Base-by-base conservation (phyloP, 35 echinoderm and acorn worm genomes). In the Apostichopus parvimensis region DNA sequence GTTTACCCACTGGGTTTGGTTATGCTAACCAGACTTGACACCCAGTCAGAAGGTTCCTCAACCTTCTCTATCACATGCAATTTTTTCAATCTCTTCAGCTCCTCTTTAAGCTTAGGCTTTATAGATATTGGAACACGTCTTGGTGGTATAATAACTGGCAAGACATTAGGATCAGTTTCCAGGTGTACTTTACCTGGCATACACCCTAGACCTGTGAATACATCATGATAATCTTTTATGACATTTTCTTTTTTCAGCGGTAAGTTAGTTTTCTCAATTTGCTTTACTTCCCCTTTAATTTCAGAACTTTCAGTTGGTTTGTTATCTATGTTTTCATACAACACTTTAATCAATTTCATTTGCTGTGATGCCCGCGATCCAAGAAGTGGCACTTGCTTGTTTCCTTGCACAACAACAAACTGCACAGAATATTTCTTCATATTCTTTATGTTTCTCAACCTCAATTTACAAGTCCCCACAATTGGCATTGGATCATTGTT, bases 161-260 rank as follows among this genome's bases (percentile, higher is more conserved):
- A n/a, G n/a, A n/a, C n/a, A n/a, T n/a, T n/a, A n/a, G n/a, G n/a
- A n/a, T n/a, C n/a, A n/a, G n/a, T n/a, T n/a, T n/a, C n/a, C n/a
- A n/a, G n/a, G n/a, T n/a, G 24, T 25, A 25, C 24, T 25, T 79
- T 79, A 9, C 94, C 94, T 12, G 80, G 90, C 90, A 87, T 87
- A 89, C 94, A 93, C 61, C 92, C 84, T 10, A 82, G 92, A 8
- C 85, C 92, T 23, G n/a, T 68, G 56, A 93, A 93, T 11, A 93
- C 83, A 78, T 88, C 73, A 9, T 83, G 8, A 88, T 57, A 93
- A 78, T 88, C 73, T 12, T 57, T 10, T 57, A 72, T 28, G 1
- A 93, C 12, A 77, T 77, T 17, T 45, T 26, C 18, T 61, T 73
- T 57, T 56, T 24, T 8, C 56, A 45, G 4, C 15, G 22, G 18